Evolutionary conservation across 2,888 invertebrate species (phyloP).

Genomic region (Microplitis deprimator): DNA sequence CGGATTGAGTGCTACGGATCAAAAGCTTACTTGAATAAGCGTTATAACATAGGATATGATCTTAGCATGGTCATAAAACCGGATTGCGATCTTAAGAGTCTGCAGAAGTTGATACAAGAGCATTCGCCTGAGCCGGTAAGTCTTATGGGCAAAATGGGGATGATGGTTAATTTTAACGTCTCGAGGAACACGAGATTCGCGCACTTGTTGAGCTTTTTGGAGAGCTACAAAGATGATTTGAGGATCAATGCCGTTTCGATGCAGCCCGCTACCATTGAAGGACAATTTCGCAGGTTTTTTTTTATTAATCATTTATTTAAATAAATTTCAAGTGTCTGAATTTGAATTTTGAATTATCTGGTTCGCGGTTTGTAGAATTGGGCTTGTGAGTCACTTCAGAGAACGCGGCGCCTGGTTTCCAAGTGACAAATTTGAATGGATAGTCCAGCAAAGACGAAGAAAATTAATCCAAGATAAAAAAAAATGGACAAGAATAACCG

Average conservation of each 20-base stretch:
- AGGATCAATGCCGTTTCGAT: slow-evolving; percentile 45
- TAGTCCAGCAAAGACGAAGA: slow-evolving; percentile 46
- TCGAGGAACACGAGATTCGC: slow-evolving; percentile 52
- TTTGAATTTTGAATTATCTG: not conserved
- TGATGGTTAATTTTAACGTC: slow-evolving; percentile 48
- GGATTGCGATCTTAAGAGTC: slow-evolving; percentile 28
- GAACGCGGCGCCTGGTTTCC: slow-evolving; percentile 44
- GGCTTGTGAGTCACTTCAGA: slow-evolving; percentile 48
- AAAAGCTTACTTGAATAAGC: slow-evolving; percentile 51
- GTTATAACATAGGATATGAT: slow-evolving; percentile 46
- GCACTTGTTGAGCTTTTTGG: slow-evolving; percentile 42
- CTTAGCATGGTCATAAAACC: slow-evolving; percentile 29
- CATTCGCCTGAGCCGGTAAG: slow-evolving; percentile 45
- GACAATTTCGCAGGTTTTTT: slow-evolving; percentile 49
- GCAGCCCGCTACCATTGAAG: slow-evolving; percentile 50
- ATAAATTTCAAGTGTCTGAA: no score
- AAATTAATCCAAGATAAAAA: slow-evolving; percentile 43
- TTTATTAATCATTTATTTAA: not conserved
- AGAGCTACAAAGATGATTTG: slow-evolving; percentile 42
- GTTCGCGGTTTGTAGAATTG: slow-evolving; percentile 43
- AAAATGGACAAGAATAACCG: slow-evolving; percentile 42
- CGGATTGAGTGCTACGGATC: slow-evolving; percentile 52
- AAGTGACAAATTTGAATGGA: slow-evolving; percentile 35
- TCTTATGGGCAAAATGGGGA: slow-evolving; percentile 46
- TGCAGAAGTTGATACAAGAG: slow-evolving; percentile 25